These are phyloP conservation scores for Chloropsis hardwickii DNA, from an alignment of 2,113 vertebrate genomes.

Conservation along the genomic window DNA sequence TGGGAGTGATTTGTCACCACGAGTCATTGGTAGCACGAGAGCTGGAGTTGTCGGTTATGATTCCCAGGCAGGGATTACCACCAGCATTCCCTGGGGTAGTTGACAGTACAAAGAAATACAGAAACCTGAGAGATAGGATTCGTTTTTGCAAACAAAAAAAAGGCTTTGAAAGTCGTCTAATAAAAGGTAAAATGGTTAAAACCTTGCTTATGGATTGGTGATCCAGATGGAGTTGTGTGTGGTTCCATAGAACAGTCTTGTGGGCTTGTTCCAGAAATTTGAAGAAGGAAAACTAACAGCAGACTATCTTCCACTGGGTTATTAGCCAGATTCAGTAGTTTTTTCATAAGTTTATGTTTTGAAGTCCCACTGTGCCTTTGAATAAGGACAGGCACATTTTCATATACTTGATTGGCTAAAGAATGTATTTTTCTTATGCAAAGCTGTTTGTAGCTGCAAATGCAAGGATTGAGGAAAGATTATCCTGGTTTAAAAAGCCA, in stretches of 20 bases:
- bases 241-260: background rate
- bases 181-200: background rate
- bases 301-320: background rate
- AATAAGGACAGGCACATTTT: background rate
- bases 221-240: background rate
- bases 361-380: background rate
- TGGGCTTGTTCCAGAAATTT: background rate
- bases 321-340: background rate
- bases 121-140: background rate
- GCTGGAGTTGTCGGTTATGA: background rate
- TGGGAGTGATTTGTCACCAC: background rate
- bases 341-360: background rate
- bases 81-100: background rate
- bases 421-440: constrained; percentile 35
- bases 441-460: constrained; percentile 8
- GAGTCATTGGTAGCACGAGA: background rate
- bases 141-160: background rate
- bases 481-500: constrained; percentile 44
- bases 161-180: background rate
- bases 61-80: background rate
- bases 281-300: background rate
- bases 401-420: constrained; percentile 45
- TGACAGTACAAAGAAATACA: background rate
- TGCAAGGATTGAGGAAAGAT: constrained; percentile 33
- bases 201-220: background rate